Evolutionary conservation across 64 coral and sea anemone genomes (phyloP), one percentile per base, ranked within the genome.

Genomic region (Dendrophyllia cribrosa): DNA sequence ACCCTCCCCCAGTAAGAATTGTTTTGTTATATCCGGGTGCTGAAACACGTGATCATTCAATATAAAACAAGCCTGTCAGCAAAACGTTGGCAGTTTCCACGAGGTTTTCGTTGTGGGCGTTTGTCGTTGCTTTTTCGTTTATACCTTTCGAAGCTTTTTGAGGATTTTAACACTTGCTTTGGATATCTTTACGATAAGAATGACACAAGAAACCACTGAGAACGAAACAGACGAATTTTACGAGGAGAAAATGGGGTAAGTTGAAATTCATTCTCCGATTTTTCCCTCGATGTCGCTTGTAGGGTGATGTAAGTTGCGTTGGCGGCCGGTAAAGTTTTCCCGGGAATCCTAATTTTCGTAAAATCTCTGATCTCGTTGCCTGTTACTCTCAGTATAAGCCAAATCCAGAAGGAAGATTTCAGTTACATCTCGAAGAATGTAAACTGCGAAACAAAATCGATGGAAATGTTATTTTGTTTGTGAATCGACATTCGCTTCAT

Each of bases 171-270:
- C 56, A 68, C 11, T 51, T 84, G 72, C 9, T 50, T 67, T 22
- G 9, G 17, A 68, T 44, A n/a, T 19, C n/a, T 67, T 23, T 13
- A 67, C 19, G 43, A 51, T 43, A 51, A 67, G 80, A 84, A 84
- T 84, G 80, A 84, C 80, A 19, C 80, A 84, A 65, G 80, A 84
- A 51, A 84, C 61, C 46, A 51, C n/a, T 13, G 80, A 84, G 8
- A 84, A 68, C 80, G 80, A 84, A 50, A 84, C 80, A 67, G 80
- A 82, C 43, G 78, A 82, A 49, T 82, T 65, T 47, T 64, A 14
- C 19, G 58, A 47, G 6, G 80, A 84, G 45, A 65, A 84, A 6
- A 84, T 68, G 62, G 59, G 59, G 80, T 84, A 68, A 67, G 80
- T 67, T 22, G 13, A 2, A 6, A 19, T 13, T 23, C 8, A 19